These are phyloP conservation scores for Trachymyrmex cornetzi DNA, from an alignment of 1,140 invertebrate genomes.

Conservation along the genomic window DNA sequence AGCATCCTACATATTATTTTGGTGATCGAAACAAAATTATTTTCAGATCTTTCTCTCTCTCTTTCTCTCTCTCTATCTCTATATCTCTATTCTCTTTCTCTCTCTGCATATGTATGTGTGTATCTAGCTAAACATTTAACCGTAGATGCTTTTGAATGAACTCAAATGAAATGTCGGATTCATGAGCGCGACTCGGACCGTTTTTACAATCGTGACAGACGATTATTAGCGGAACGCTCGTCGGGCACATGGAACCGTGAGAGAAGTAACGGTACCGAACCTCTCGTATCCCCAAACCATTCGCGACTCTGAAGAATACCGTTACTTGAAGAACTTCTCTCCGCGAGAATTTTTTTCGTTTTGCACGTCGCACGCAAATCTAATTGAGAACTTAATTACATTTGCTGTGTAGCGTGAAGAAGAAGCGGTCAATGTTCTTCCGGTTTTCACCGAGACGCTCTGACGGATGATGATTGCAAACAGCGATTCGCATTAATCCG, in stretches of 20 bases:
- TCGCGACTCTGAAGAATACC: conserved; percentile 57
- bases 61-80: too few relatives aligned
- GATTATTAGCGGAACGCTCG: conserved; percentile 41
- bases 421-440: conserved; percentile 28
- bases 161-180: not conserved
- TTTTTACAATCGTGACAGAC: conserved; percentile 36
- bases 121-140: too few relatives aligned
- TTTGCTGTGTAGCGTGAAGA: not conserved
- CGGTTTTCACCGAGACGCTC: conserved; percentile 41
- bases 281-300: conserved; percentile 54
- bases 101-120: too few relatives aligned
- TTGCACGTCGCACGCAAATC: conserved; percentile 24
- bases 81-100: too few relatives aligned
- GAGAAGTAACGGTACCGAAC: conserved; percentile 69
- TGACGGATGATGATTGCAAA: conserved; percentile 7
- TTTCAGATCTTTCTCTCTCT: too few relatives aligned
- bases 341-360: conserved; percentile 49
- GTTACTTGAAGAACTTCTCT: conserved; percentile 46
- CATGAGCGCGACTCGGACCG: not conserved
- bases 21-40: too few relatives aligned
- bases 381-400: conserved; percentile 48
- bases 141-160: not conserved
- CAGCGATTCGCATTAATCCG: conserved; percentile 50
- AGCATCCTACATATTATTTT: too few relatives aligned
- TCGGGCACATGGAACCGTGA: conserved; percentile 58